Base-by-base conservation (phyloP, 2,113 vertebrate species). In the Galbula dea region DNA sequence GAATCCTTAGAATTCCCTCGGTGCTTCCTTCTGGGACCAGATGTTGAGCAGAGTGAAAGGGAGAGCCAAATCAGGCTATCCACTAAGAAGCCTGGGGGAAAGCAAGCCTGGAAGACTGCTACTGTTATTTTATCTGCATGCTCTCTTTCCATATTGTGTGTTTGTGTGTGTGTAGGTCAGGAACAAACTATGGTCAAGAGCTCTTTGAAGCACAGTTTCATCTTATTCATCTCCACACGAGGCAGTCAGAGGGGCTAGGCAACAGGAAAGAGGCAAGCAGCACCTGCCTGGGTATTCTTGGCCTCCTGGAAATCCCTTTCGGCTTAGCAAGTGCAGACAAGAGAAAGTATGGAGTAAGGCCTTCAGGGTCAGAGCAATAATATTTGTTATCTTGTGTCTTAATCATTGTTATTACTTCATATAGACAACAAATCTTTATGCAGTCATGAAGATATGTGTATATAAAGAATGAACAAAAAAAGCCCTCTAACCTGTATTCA, bases 241-340 rank as follows among this genome's bases (percentile, higher is more conserved):
- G 58, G 36, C 62, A 82, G 49, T 7, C 1, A 3, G 55, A 89
- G 29, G 14, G 18, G 41, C 15, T 58, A 46, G 51, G 49, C 37
- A 92, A 71, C 10, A 92, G 32, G 34, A n/a, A 86, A 54, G 36
- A 81, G 15, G 26, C 15, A 93, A 73, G 51, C 3, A 89, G 54
- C 77, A 92, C 37, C 80, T 84, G 66, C 37, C 49, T 84, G 76
- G 52, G 45, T 74, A 65, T 54, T 61, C 65, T 2, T 68, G 45
- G 32, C 39, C 61, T 92, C 54, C 45, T 86, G 45, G 46, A 93
- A 96, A 83, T 48, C 59, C 78, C 77, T 89, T 58, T 78, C 71
- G 86, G 59, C 62, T 92, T 55, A 75, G 61, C 88, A 95, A 93
- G 90, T 41, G 36, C 54, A 82, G 74, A 69, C 78, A 85, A 90